These are phyloP conservation scores for Rhabdomys dilectus DNA, from an alignment of 2,113 vertebrate species.

Conservation along the genomic window DNA sequence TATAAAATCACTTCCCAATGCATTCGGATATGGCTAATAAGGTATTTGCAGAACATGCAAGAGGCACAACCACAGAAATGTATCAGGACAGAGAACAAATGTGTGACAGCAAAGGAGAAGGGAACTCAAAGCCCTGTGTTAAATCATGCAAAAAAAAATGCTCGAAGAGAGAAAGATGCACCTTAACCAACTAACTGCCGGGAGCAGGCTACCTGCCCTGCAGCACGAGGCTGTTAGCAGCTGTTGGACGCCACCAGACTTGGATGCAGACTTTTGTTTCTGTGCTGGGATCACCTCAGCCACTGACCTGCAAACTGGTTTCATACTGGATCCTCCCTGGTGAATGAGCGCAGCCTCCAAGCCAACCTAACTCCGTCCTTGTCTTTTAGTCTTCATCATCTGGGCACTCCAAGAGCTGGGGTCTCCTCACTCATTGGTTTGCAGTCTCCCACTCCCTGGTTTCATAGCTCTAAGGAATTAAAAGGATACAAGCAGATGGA, in stretches of 20 bases:
- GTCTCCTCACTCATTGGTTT: not conserved
- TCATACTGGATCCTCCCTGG: not conserved
- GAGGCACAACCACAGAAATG: not conserved
- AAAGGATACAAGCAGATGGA: not conserved
- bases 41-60: not conserved
- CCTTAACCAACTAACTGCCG: rapidly evolving
- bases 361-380: not conserved
- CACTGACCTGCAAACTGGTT: not conserved
- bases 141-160: not conserved
- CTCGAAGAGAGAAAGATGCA: not conserved
- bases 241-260: not conserved
- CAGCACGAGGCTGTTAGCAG: too few relatives aligned
- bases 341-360: not conserved
- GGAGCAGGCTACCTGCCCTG: too few relatives aligned
- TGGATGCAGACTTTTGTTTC: too few relatives aligned
- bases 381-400: not conserved
- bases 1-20: not conserved
- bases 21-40: not conserved
- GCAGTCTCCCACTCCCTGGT: not conserved
- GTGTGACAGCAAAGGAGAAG: not conserved
- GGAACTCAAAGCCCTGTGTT: not conserved
- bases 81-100: not conserved
- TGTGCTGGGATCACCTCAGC: not conserved
- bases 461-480: not conserved
- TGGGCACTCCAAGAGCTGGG: not conserved